Percentiles rank a stretch among this genome's conserved stretches.
Conservation (phyloP, 2,797 vertebrate species). For the Lepus oiostolus region DNA sequence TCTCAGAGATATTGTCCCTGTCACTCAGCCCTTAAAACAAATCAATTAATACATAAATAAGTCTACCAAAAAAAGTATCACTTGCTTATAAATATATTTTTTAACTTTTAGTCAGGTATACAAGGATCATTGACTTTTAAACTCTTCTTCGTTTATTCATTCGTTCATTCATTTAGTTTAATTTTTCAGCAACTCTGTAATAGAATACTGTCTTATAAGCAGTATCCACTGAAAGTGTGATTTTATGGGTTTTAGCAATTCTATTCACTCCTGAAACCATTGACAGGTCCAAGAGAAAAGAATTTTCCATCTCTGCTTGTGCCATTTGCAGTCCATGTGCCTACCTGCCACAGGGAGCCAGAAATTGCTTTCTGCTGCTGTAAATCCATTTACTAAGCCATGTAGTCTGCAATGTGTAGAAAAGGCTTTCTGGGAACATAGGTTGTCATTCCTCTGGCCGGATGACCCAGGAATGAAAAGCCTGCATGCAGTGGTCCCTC, state of each 20-base stretch:
- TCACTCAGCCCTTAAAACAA: too few species aligned
- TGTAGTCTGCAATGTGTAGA: background rate
- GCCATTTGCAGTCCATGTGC: background rate
- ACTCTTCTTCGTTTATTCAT: background rate
- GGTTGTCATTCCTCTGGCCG: background rate
- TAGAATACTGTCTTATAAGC: background rate
- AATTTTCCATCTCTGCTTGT: background rate
- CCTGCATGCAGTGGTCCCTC: background rate
- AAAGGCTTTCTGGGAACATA: background rate
- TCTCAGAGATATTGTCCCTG: too few species aligned
- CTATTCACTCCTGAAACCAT: background rate
- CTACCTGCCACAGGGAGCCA: background rate
- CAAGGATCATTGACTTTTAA: background rate
- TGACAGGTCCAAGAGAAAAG: background rate
- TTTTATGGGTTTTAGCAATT: background rate
- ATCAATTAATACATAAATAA: too few species aligned
- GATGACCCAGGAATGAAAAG: background rate
- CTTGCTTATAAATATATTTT: constrained; percentile 18
- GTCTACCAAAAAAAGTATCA: background rate
- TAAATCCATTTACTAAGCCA: background rate
- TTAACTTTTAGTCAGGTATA: background rate
- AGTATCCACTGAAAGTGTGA: background rate
- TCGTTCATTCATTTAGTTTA: background rate
- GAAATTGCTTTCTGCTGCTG: background rate
- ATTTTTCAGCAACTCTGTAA: background rate